Evolutionary conservation across 2,113 vertebrate genomes (phyloP), one percentile per base, ranked within the genome.

Genomic region (Sphyrna mokarran): DNA sequence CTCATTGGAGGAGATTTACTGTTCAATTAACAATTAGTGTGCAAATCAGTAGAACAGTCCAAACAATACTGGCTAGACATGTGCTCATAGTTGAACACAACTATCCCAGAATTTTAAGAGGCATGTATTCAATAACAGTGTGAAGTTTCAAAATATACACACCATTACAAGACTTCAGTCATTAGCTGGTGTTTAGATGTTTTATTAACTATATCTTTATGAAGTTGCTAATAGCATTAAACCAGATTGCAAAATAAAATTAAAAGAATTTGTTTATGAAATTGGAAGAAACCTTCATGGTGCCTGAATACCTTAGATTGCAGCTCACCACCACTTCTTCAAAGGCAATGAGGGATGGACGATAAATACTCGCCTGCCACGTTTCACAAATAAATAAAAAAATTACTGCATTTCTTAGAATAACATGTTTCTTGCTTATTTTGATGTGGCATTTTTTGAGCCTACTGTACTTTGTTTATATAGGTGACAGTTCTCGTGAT

Each of bases 11-110:
- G 33, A 70, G 23, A 95, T 95, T 95, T 54, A 95, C 22, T 33
- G 94, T 95, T 95, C 40, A 95, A 95, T 95, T 72, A 54, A 18
- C 66, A 68, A 95, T 72, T 95, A 16, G 66, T 94, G 91, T 94
- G 91, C 91, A 94, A 94, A 94, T 94, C 91, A 69, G 63, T 94
- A 94, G 43, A 94, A 40, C 63, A 20, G 33, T 20, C 63, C 37
- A 20, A 43, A 70, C 91, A 94, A 70, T 94, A 94, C 33, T 70
- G 66, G 37, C 66, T 48, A 94, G 66, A 43, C 91, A 43, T 94
- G 63, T 94, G 91, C 66, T 69, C 91, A 94, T 40, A 69, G 61
- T 94, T 43, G 18, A 63, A 68, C 14, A 93, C 29, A 66, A 33
- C 22, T 3, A 70, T 40, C 66, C 43, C 37, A 40, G 63, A 94